Conservation (phyloP, 2,888 invertebrate species). For the Dione vanillae region DNA sequence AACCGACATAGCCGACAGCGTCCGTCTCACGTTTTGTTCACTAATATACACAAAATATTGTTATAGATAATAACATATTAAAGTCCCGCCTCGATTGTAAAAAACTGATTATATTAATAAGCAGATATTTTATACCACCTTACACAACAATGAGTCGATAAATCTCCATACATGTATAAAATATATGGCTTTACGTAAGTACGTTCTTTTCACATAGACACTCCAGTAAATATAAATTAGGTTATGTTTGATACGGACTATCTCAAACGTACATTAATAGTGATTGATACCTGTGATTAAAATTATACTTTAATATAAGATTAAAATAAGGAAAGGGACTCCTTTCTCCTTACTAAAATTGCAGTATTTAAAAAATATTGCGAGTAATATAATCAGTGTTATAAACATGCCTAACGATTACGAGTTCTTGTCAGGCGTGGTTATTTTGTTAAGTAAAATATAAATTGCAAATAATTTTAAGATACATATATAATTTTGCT, state of each 20-base stretch:
- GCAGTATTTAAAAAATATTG: conserved; percentile 59
- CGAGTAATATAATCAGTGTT: conserved; percentile 63
- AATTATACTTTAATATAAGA: conserved; percentile 17
- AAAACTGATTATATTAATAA: conserved; percentile 77
- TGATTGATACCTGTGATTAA: conserved; percentile 21
- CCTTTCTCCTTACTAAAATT: conserved; percentile 27
- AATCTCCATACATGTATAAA: conserved; percentile 53
- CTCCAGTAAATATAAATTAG: conserved; percentile 44
- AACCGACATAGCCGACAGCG: conserved; percentile 56
- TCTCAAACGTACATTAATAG: conserved; percentile 15
- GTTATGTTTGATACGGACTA: conserved; percentile 17
- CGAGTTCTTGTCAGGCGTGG: conserved; percentile 52
- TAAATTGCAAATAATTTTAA: conserved; percentile 58
- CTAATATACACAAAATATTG: conserved; percentile 76
- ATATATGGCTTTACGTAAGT: conserved; percentile 65
- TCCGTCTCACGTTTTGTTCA: conserved; percentile 63
- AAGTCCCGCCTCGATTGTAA: conserved; percentile 44
- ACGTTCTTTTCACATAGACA: conserved; percentile 63
- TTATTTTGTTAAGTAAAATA: conserved; percentile 57
- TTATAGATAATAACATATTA: conserved; percentile 53
- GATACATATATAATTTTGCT: conserved; percentile 65
- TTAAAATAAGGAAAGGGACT: conserved; percentile 5
- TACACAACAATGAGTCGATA: conserved; percentile 40
- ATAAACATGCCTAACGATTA: conserved; percentile 59
- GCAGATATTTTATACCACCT: conserved; percentile 55